These are phyloP conservation scores for Sebastes goodei DNA, from an alignment of 2,797 vertebrate species.

Conservation along the genomic window DNA sequence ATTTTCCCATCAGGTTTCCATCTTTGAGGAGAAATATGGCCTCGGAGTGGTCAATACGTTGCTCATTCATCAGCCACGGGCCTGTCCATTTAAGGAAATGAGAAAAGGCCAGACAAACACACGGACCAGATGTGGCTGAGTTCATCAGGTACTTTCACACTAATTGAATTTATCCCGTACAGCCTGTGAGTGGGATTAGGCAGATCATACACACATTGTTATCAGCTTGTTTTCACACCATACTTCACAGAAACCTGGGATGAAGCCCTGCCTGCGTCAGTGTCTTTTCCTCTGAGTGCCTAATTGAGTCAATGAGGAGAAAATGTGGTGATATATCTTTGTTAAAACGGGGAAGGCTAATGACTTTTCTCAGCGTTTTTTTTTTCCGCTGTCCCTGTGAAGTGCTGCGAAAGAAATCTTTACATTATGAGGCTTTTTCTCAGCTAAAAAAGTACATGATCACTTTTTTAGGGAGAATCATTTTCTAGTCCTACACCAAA, in stretches of 20 bases:
- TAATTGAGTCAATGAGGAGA: slow-evolving; percentile 51
- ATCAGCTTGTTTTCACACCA: slow-evolving; percentile 85
- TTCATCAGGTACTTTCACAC: slow-evolving; percentile 86
- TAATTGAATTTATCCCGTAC: slow-evolving; percentile 89
- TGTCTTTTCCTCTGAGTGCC: slow-evolving; percentile 27
- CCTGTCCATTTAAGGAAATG: slow-evolving; percentile 92
- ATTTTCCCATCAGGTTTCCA: slow-evolving; percentile 89
- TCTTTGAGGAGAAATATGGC: slow-evolving; percentile 90
- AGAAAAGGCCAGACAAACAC: slow-evolving; percentile 91
- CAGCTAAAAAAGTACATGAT: background rate
- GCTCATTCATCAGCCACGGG: slow-evolving; percentile 86
- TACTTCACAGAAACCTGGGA: slow-evolving; percentile 52
- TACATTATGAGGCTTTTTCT: background rate
- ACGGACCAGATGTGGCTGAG: slow-evolving; percentile 85
- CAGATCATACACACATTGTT: slow-evolving; percentile 83
- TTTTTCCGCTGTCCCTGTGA: background rate
- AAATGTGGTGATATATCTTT: slow-evolving; percentile 32
- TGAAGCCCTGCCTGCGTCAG: slow-evolving; percentile 26
- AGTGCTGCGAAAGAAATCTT: background rate
- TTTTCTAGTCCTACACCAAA: background rate
- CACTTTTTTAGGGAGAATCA: background rate
- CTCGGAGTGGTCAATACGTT: slow-evolving; percentile 87
- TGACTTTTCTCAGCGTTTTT: background rate
- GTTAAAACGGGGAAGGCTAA: slow-evolving; percentile 21
- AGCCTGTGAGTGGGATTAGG: slow-evolving; percentile 80